These are phyloP conservation scores for Astur gentilis DNA, from an alignment of 2,113 vertebrate genomes.

Conservation along the genomic window DNA sequence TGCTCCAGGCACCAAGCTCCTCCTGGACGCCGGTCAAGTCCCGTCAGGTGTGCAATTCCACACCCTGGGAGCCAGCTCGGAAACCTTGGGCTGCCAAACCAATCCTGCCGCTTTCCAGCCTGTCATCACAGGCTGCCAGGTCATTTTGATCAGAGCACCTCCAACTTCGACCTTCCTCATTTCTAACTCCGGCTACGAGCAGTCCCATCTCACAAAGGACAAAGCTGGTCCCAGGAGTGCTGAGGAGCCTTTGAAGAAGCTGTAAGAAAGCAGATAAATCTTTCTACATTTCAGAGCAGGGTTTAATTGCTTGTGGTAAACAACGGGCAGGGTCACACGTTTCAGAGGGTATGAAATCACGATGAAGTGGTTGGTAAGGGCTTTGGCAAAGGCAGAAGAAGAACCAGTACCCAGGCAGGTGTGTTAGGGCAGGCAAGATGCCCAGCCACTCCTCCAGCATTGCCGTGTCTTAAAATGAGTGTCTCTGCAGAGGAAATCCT, in stretches of 20 bases:
- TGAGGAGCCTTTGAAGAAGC: not conserved
- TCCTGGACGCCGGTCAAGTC: not conserved
- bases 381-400: not conserved
- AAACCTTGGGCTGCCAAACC: not conserved
- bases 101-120: not conserved
- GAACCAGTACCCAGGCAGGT: not conserved
- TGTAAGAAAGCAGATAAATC: not conserved
- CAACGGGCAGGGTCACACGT: not conserved
- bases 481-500: not conserved
- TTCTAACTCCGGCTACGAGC: accelerated
- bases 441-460: no score
- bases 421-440: not conserved
- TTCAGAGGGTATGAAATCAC: not conserved
- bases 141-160: not conserved
- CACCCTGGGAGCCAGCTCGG: not conserved
- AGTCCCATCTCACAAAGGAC: not conserved
- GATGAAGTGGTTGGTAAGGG: not conserved
- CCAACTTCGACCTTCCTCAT: not conserved
- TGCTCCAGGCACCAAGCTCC: not conserved
- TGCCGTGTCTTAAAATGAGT: not conserved
- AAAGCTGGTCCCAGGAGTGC: not conserved
- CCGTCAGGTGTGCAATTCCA: not conserved
- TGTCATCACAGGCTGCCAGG: not conserved
- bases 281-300: not conserved
- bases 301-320: not conserved